Evolutionary conservation across 2,888 invertebrate species (phyloP).

Genomic region (Campoplex capitator): DNA sequence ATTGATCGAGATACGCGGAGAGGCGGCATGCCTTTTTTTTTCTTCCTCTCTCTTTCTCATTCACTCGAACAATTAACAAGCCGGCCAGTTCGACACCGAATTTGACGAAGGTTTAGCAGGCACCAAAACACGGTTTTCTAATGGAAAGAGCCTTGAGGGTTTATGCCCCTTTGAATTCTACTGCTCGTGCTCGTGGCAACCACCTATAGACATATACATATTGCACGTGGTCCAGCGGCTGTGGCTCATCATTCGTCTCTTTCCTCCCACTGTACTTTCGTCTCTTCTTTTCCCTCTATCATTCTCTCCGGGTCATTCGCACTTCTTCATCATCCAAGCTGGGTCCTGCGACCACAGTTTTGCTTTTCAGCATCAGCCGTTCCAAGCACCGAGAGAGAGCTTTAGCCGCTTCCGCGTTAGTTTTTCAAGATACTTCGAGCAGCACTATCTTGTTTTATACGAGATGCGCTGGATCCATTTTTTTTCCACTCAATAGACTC

Average conservation of each 20-base stretch:
- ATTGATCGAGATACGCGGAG: constrained; percentile 78
- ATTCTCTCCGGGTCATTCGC: constrained; percentile 27
- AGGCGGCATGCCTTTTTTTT: constrained; percentile 64
- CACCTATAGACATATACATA: neutral
- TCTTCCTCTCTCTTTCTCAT: constrained; percentile 52
- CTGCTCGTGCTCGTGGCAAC: constrained; percentile 59
- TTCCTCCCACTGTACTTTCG: constrained; percentile 46
- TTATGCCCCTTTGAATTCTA: constrained; percentile 40
- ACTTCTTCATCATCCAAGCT: constrained; percentile 43
- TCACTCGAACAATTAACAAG: constrained; percentile 63
- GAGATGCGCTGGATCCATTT: constrained; percentile 60
- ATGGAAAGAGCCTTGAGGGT: constrained; percentile 62
- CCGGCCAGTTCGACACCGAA: constrained; percentile 55
- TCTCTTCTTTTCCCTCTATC: constrained; percentile 61
- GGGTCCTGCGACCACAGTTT: constrained; percentile 42
- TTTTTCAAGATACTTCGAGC: constrained; percentile 59
- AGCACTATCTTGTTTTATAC: constrained; percentile 64
- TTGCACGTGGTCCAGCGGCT: constrained; percentile 50
- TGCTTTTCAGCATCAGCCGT: constrained; percentile 35
- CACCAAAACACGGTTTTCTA: constrained; percentile 65
- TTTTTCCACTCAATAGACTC: constrained; percentile 52
- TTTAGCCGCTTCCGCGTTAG: constrained; percentile 56
- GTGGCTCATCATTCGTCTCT: constrained; percentile 23
- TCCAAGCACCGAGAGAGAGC: constrained; percentile 38
- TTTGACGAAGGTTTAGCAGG: constrained; percentile 65